Conservation (phyloP, 2,888 invertebrate genomes). For the Aphodius granarius region DNA sequence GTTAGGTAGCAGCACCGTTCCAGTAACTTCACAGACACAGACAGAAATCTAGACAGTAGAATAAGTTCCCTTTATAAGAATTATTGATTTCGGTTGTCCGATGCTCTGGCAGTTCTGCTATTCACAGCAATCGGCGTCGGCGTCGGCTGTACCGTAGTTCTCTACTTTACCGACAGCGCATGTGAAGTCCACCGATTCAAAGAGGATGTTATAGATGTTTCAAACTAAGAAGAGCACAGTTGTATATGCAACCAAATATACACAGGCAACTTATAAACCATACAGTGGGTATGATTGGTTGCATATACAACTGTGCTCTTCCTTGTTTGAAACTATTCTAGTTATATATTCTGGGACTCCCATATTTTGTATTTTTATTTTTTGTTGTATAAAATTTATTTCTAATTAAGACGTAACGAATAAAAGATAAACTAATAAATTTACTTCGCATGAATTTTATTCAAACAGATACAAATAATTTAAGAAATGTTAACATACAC, state of each 20-base stretch:
- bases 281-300: too few species aligned
- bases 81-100: neutral
- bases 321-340: too few species aligned
- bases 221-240: too few species aligned
- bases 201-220: neutral
- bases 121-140: neutral
- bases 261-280: too few species aligned
- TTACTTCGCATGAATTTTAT: constrained; percentile 27
- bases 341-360: too few species aligned
- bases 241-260: too few species aligned
- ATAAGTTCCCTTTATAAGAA: neutral
- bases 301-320: too few species aligned
- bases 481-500: constrained; percentile 28
- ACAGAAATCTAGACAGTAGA: neutral
- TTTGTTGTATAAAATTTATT: too few species aligned
- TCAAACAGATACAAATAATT: constrained; percentile 31
- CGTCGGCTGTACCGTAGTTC: neutral
- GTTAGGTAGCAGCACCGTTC: neutral
- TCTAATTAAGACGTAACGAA: neutral
- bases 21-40: neutral
- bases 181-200: neutral
- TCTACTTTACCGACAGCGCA: neutral
- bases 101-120: neutral
- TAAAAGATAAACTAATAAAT: neutral
- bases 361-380: too few species aligned